Evolutionary conservation across 1,140 invertebrate genomes (phyloP).

Genomic region (Telenomus remus): DNA sequence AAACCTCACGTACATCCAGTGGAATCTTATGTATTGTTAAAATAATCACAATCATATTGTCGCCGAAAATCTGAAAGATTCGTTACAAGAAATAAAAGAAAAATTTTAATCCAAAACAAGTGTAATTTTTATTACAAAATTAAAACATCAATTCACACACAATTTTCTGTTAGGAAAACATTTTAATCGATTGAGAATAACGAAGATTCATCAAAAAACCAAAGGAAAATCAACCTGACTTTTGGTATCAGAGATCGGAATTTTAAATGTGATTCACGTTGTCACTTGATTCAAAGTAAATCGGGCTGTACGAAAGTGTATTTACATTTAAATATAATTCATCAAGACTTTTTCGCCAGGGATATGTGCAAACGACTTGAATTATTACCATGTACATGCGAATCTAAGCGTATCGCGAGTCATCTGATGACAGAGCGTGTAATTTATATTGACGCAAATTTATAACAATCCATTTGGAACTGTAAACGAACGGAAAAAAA

Average conservation of each 20-base stretch:
- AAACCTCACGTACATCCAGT: constrained; percentile 36
- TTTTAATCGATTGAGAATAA: no score
- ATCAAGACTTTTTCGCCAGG: constrained; percentile 20
- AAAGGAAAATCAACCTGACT: no score
- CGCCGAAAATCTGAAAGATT: constrained; percentile 6
- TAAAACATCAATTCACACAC: neutral
- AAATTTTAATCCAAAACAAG: no score
- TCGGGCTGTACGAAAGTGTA: constrained; percentile 1
- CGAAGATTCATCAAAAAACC: no score
- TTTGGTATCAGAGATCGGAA: neutral
- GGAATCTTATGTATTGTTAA: constrained; percentile 32
- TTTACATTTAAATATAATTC: constrained; percentile 43
- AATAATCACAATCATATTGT: constrained; percentile 15
- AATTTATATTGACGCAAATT: constrained; percentile 26
- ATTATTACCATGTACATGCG: constrained; percentile 8
- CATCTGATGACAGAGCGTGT: constrained; percentile 4
- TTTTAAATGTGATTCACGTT: constrained; percentile 6
- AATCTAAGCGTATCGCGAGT: constrained; percentile 6
- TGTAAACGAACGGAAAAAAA: constrained; percentile 17
- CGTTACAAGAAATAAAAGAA: no score
- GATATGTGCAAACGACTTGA: constrained; percentile 23
- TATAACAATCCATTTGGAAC: constrained; percentile 15
- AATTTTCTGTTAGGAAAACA: no score
- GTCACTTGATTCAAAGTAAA: constrained; percentile 15
- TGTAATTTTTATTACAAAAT: neutral